These are phyloP conservation scores for Ciona savignyi DNA, from an alignment of 23 tunicate species.

Conservation along the genomic window DNA sequence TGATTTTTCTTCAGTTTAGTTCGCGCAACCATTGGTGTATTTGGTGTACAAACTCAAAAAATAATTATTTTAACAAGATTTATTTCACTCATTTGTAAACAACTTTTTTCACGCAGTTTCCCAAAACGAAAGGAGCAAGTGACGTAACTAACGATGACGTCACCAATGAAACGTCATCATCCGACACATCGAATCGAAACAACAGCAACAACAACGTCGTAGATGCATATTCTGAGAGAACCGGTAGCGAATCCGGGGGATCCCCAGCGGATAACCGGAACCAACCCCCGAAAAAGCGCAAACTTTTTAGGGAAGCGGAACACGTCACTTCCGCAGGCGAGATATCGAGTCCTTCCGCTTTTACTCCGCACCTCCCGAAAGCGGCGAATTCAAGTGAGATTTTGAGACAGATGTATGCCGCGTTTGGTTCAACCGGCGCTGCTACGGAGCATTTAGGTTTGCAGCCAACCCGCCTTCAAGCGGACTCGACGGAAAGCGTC, in stretches of 20 bases:
- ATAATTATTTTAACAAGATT: too few species aligned
- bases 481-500: not conserved
- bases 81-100: too few species aligned
- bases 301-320: constrained; percentile 4
- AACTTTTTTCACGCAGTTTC: not conserved
- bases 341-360: not conserved
- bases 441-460: not conserved
- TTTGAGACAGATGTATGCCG: constrained; percentile 57
- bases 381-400: constrained; percentile 37
- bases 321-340: not conserved
- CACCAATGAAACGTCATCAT: not conserved
- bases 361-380: not conserved
- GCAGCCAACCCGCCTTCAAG: not conserved
- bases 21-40: too few species aligned
- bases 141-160: not conserved
- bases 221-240: not conserved
- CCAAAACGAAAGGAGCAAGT: not conserved
- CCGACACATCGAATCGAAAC: not conserved
- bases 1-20: too few species aligned
- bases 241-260: not conserved
- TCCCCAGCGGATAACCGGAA: not conserved
- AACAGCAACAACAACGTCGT: not conserved
- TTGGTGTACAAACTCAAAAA: too few species aligned
- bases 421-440: constrained; percentile 31
- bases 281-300: not conserved